Base-by-base conservation (phyloP, 2,113 vertebrate genomes). In the Epinephelus lanceolatus region DNA sequence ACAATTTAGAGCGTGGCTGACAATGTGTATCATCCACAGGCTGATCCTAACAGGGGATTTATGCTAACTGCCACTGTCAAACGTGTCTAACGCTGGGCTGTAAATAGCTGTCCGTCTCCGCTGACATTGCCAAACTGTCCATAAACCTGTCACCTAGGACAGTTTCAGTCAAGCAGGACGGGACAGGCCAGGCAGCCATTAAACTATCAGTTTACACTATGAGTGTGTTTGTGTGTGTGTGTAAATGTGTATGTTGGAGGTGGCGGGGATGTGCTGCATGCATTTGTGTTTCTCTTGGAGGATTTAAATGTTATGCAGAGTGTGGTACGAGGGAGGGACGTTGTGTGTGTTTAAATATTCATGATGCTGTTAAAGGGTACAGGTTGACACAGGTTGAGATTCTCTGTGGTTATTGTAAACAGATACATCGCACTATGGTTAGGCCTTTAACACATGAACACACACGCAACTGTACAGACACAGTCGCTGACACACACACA, bases 111-210 rank as follows among this genome's bases (percentile, higher is more conserved):
- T 86, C 89, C 42, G 73, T 90, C 92, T 91, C 89, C 59, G 25
- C 78, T 91, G 91, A 93, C 93, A 87, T 90, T 88, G 91, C 84
- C 86, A 91, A 93, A 91, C 87, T 80, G 84, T 90, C 82, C 71
- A 93, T 94, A 92, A 95, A 94, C 86, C 84, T 92, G 92, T 92
- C 93, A 92, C 80, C 89, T 81, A 60, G 68, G 81, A 92, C 88
- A 78, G 71, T 83, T 78, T 84, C 75, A 85, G 90, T 85, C 92
- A 88, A 92, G 87, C 77, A 62, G 61, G 81, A 91, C 86, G 77
- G 80, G 81, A 55, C 51, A 57, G 76, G 84, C 70, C 79, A 49
- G 59, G 74, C 75, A 86, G 75, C 89, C 90, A 92, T 94, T 93
- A 93, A 90, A 89, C 87, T 91, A 93, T 93, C 91, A 89, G 78